A percentile compares a stretch with the other conserved stretches of the same genome.
phyloP scores from a whole-genome alignment of 2,797 vertebrate genomes.

The Epinephelus awoara region DNA sequence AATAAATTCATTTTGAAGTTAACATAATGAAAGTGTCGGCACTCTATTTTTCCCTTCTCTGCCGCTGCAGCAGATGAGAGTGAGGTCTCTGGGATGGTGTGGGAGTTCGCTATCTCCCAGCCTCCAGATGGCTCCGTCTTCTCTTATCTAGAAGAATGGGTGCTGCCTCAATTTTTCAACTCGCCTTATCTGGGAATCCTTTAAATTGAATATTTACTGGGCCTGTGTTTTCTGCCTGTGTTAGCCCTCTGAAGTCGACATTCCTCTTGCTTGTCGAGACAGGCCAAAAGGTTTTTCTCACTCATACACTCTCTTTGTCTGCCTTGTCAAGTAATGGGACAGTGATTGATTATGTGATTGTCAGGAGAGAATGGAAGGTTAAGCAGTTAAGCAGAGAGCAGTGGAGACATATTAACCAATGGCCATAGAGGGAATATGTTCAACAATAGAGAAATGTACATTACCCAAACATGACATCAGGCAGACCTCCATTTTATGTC shows the following conservation, averaged over 20 bases:
- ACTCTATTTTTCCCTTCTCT: conserved; percentile 76
- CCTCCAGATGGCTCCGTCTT: conserved; percentile 89
- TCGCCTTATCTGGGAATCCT: conserved; percentile 89
- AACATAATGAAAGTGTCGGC: conserved; percentile 84
- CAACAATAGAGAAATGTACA: conserved; percentile 69
- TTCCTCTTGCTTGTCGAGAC: conserved; percentile 79
- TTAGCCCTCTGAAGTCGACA: conserved; percentile 81
- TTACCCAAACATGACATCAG: conserved; percentile 69
- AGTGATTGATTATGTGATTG: conserved; percentile 86
- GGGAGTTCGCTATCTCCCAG: conserved; percentile 89
- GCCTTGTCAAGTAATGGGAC: conserved; percentile 80
- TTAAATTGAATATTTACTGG: conserved; percentile 92
- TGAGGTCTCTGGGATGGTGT: conserved; percentile 86
- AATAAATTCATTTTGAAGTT: conserved; percentile 86
- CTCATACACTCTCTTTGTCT: conserved; percentile 75
- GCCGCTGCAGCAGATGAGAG: conserved; percentile 84
- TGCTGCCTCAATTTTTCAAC: conserved; percentile 90
- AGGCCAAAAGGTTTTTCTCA: conserved; percentile 80
- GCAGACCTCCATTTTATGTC: conserved; percentile 68
- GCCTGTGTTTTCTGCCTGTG: conserved; percentile 86
- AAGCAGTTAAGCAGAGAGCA: conserved; percentile 74
- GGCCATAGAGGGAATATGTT: conserved; percentile 63
- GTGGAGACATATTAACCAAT: conserved; percentile 69
- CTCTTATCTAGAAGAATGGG: conserved; percentile 92
- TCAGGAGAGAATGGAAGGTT: conserved; percentile 80